Evolutionary conservation across 2,888 invertebrate species (phyloP), one percentile per base, ranked within the genome.

Genomic region (Falcaria lacertinaria): DNA sequence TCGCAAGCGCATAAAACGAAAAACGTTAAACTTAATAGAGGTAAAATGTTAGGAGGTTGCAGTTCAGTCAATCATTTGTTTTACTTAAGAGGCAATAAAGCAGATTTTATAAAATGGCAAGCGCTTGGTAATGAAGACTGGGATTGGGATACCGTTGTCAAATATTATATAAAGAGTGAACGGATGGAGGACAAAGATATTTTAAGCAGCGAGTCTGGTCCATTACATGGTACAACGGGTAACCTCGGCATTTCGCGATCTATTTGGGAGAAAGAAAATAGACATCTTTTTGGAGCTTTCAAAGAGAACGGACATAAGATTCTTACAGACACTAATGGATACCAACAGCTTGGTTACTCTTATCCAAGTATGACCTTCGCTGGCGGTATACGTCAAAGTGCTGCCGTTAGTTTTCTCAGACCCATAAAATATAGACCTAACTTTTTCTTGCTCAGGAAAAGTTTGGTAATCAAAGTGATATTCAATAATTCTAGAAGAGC

Each of bases 11-110:
- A 48, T 19, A 43, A 41, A 33, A 36, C 41, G 3, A 45, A 42
- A 28, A 45, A 42, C 14, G 33, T 48, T 22, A 43, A 43, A 28
- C 14, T 43, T 92, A 92, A 92, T 0, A 83, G 94, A 15, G 91
- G 91, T 1, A 91, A 92, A 56, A 84, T 86, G 0, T 69, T 91
- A 19, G 93, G 93, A 0, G 93, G 93, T 0, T 83, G 87, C 14
- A 91, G 91, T 35, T 75, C 85, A 0, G 81, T 92, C 11, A 93
- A 93, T 64, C 90, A 85, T 19, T 91, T 92, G 91, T 44, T 92
- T 0, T 91, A 93, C 59, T 68, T 91, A 0, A 74, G 90, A 38
- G 93, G 93, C 0, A 91, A 91, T 61, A 79, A 86, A 11, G 66
- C 64, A 5, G 93, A 93, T 62, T 93, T 90, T 62, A 54, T 80